phyloP scores from a whole-genome alignment of 2,888 invertebrate species.

The Drosophila maculinotata region DNA sequence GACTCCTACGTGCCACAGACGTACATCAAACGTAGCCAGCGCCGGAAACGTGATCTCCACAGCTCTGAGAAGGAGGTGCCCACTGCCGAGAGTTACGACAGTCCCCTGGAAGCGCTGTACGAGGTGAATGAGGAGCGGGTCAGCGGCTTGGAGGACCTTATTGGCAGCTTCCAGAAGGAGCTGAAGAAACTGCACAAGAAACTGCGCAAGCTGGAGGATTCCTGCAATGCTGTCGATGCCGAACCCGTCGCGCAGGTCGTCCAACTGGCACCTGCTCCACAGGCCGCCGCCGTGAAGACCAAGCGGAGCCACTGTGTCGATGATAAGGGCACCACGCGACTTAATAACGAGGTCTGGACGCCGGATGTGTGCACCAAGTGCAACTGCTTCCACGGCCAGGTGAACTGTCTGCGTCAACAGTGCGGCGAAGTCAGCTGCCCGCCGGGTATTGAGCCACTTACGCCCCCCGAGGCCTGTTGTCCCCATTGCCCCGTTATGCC shows the following conservation, averaged over 20 bases:
- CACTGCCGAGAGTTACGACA: slow-evolving; percentile 81
- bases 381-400: slow-evolving; percentile 85
- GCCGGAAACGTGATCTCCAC: slow-evolving; percentile 67
- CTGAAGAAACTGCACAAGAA: slow-evolving; percentile 86
- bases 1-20: slow-evolving; percentile 81
- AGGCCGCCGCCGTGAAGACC: slow-evolving; percentile 50
- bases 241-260: slow-evolving; percentile 64
- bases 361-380: slow-evolving; percentile 86
- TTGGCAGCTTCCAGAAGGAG: slow-evolving; percentile 86
- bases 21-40: slow-evolving; percentile 67
- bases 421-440: slow-evolving; percentile 84
- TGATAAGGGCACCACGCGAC: slow-evolving; percentile 83
- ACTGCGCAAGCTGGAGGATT: slow-evolving; percentile 84
- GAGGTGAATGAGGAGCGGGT: slow-evolving; percentile 85
- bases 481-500: slow-evolving; percentile 82
- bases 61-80: slow-evolving; percentile 80
- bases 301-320: slow-evolving; percentile 84
- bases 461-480: slow-evolving; percentile 85
- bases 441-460: slow-evolving; percentile 78
- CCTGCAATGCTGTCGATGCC: slow-evolving; percentile 80
- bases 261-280: slow-evolving; percentile 47
- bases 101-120: slow-evolving; percentile 74
- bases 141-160: slow-evolving; percentile 86
- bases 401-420: slow-evolving; percentile 85
- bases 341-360: slow-evolving; percentile 86